These are phyloP conservation scores for Mylabris sibirica DNA, from an alignment of 2,888 invertebrate species.

Conservation along the genomic window DNA sequence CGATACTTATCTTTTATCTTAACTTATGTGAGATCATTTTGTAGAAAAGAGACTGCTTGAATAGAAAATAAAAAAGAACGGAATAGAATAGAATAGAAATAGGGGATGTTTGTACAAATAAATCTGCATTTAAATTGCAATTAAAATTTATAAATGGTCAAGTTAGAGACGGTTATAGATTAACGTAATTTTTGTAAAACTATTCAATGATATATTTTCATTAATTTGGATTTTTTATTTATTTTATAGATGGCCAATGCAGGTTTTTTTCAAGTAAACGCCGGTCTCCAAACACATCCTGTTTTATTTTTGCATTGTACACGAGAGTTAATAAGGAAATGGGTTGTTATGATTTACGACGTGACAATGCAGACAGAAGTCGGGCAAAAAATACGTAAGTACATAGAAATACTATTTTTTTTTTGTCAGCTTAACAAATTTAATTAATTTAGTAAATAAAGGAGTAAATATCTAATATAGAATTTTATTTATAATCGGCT, in stretches of 20 bases:
- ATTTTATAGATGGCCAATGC: neutral
- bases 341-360: conserved; percentile 33
- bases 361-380: conserved; percentile 16
- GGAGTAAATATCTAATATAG: neutral
- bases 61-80: neutral
- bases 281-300: conserved; percentile 27
- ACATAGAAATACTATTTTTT: neutral
- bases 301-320: conserved; percentile 33
- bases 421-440: neutral
- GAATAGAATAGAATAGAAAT: too few species aligned
- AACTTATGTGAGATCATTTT: neutral
- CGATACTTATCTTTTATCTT: conserved; percentile 2
- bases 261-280: neutral
- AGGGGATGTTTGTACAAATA: neutral
- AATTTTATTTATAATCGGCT: neutral
- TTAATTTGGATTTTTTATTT: neutral
- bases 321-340: conserved; percentile 29
- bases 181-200: too few species aligned
- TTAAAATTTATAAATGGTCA: neutral
- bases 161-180: neutral
- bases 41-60: neutral
- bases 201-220: neutral
- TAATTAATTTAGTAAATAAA: neutral
- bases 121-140: neutral
- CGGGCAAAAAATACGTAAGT: neutral